A percentile compares a stretch with the other conserved stretches of the same genome.
Evolutionary conservation across 2,888 invertebrate genomes (phyloP).

Genomic region (Pachymerium ferrugineum): DNA sequence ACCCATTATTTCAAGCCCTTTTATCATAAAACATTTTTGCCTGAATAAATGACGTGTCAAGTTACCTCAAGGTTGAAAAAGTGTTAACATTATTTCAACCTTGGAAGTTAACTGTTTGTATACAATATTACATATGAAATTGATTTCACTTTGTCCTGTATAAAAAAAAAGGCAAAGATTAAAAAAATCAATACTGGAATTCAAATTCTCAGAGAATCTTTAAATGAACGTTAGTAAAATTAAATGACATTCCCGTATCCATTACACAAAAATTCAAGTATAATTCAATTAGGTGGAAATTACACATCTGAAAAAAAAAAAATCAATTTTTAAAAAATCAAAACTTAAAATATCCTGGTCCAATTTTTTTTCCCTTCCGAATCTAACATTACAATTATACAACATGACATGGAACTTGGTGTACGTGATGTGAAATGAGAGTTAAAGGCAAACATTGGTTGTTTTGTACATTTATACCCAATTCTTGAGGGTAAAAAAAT

Average conservation of each 20-base stretch:
- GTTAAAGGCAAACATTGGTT: slow-evolving; percentile 7
- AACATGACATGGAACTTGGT: slow-evolving; percentile 24
- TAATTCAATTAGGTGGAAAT: too few relatives aligned
- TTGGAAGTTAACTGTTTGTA: slow-evolving; percentile 7
- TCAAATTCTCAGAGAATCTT: too few relatives aligned
- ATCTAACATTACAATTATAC: background rate
- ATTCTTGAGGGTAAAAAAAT: too few relatives aligned
- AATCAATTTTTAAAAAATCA: background rate
- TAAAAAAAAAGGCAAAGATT: background rate
- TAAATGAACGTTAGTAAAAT: background rate
- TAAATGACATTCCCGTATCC: background rate
- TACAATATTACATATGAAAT: slow-evolving; percentile 7
- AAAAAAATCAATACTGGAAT: background rate
- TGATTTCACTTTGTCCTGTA: background rate
- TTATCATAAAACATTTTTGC: too few relatives aligned
- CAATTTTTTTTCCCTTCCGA: background rate
- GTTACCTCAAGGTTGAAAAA: too few relatives aligned
- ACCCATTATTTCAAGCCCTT: too few relatives aligned
- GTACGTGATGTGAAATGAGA: background rate
- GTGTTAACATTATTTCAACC: too few relatives aligned
- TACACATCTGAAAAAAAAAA: background rate
- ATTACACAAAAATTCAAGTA: background rate
- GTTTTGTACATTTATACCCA: slow-evolving; percentile 14
- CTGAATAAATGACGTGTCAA: too few relatives aligned
- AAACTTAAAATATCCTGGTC: background rate